Conservation (phyloP, 1,140 invertebrate genomes). For the Ostrea edulis region DNA sequence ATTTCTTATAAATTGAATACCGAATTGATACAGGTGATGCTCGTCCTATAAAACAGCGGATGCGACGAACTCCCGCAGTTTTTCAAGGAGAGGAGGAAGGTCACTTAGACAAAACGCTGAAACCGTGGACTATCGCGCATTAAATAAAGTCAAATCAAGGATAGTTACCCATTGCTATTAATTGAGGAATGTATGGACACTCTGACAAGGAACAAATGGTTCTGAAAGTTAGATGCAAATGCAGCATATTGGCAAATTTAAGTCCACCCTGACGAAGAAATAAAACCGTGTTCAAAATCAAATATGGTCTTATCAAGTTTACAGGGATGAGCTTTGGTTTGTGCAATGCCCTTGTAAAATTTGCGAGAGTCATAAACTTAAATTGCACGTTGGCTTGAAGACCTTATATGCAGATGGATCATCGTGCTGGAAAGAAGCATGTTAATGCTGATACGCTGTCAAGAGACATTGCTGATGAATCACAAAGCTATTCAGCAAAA, state of each 20-base stretch:
- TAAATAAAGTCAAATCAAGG: not conserved
- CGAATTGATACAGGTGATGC: too few relatives aligned
- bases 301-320: not conserved
- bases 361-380: too few relatives aligned
- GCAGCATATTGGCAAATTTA: not conserved
- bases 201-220: not conserved
- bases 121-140: not conserved
- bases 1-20: too few relatives aligned
- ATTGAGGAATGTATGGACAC: not conserved
- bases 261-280: not conserved
- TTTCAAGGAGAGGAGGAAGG: not conserved
- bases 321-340: too few relatives aligned
- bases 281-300: not conserved
- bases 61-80: not conserved
- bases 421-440: too few relatives aligned
- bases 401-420: too few relatives aligned
- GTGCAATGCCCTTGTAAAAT: too few relatives aligned
- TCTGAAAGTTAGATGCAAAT: too few relatives aligned
- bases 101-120: not conserved
- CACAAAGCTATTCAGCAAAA: too few relatives aligned
- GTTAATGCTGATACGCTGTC: too few relatives aligned
- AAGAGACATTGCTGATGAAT: too few relatives aligned
- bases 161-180: not conserved
- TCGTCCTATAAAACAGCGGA: not conserved
- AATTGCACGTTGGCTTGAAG: too few relatives aligned